Percentiles rank a stretch among this genome's conserved stretches.
These are phyloP conservation scores for Shinisaurus crocodilurus DNA, from an alignment of 2,113 vertebrate species.

Conservation along the genomic window DNA sequence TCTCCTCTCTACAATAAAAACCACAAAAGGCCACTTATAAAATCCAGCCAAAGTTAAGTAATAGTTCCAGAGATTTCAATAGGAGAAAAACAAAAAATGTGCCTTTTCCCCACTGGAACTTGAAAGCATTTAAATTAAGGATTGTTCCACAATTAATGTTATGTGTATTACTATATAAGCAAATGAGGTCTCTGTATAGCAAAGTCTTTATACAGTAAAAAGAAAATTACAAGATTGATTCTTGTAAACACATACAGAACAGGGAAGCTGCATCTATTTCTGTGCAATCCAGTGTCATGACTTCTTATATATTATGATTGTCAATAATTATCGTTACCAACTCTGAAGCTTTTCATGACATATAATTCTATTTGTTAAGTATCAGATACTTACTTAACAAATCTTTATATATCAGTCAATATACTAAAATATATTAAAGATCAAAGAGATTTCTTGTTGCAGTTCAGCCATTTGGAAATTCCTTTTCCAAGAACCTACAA, in stretches of 20 bases:
- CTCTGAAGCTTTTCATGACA: not conserved
- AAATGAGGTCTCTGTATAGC: not conserved
- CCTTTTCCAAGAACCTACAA: not conserved
- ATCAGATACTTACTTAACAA: not conserved
- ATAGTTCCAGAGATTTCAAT: not conserved
- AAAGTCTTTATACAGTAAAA: not conserved
- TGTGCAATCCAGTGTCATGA: not conserved
- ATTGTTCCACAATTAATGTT: not conserved
- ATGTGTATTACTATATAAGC: not conserved
- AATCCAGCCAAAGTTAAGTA: not conserved
- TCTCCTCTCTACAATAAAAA: no score
- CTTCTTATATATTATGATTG: not conserved
- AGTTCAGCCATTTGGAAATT: rapidly evolving
- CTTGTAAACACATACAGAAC: rapidly evolving
- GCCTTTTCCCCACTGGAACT: not conserved
- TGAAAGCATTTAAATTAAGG: not conserved
- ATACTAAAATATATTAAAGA: no score
- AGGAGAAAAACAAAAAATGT: not conserved
- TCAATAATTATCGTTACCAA: not conserved
- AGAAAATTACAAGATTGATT: not conserved
- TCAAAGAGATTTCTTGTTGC: not conserved
- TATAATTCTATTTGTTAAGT: not conserved
- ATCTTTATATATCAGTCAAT: not conserved
- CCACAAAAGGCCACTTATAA: not conserved
- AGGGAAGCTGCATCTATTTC: no score